Base-by-base conservation (phyloP, 2,888 invertebrate genomes). In the Trichopria drosophilae region DNA sequence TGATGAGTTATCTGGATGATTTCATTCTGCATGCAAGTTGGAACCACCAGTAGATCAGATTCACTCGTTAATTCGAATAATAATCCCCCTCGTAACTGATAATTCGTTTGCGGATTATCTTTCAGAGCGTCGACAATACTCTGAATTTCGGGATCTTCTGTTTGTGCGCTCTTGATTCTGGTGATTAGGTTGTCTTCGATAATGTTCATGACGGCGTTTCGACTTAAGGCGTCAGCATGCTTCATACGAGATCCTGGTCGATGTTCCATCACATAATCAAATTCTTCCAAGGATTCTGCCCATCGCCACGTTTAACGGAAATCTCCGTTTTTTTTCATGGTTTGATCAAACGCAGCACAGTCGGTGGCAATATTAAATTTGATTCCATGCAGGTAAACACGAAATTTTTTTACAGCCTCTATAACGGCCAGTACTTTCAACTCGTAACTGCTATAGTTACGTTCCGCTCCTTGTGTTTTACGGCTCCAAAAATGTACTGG, bases 321-420 rank as follows among this genome's bases (percentile, higher is more conserved):
- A 31, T 31, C 7, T 31, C 32, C 32, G 5, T 31, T 31, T 31
- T 31, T 31, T 31, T n/a, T 31, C 32, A 31, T 31, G n/a, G n/a
- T n/a, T n/a, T n/a, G n/a, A n/a, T n/a, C n/a, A n/a, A n/a, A n/a
- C n/a, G n/a, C n/a, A n/a, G n/a, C n/a, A n/a, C n/a, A n/a, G n/a
- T n/a, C n/a, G n/a, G n/a, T n/a, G n/a, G n/a, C n/a, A n/a, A n/a
- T n/a, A n/a, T n/a, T n/a, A n/a, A n/a, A n/a, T n/a, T 31, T 31
- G 7, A n/a, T 31, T 31, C 32, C 32, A 10, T 31, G 32, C 5
- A 31, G 32, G 7, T 31, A 31, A 9, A 31, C 32, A 31, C n/a
- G 32, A n/a, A 31, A 31, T 10, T 31, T 31, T n/a, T 31, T 31
- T 2, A 31, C 32, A 6, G 32, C 32, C n/a, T 31, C 12, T 31